phyloP scores from a whole-genome alignment of 1,140 invertebrate genomes.

The Drosophila arawakana region DNA sequence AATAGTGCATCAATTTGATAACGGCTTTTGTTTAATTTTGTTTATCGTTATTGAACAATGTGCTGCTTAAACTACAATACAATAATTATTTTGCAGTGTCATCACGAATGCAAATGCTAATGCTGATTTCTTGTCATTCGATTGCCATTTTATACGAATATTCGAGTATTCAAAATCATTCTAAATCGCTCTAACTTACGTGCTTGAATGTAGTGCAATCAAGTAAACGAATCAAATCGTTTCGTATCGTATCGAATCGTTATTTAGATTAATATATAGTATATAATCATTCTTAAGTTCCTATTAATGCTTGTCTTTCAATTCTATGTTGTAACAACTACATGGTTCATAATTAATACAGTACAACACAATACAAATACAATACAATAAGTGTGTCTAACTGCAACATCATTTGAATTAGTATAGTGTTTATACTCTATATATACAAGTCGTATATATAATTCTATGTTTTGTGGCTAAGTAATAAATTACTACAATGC shows the following conservation, averaged over 20 bases:
- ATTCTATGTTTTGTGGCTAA: conserved; percentile 14
- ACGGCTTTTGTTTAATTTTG: conserved; percentile 33
- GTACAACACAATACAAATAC: conserved; percentile 48
- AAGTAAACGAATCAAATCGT: conserved; percentile 21
- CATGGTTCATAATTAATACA: conserved; percentile 59
- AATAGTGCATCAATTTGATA: conserved; percentile 69
- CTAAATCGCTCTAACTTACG: conserved; percentile 34
- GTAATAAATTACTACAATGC: conserved; percentile 56
- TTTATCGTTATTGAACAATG: conserved; percentile 53
- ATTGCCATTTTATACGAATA: conserved; percentile 38
- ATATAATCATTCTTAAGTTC: conserved; percentile 33
- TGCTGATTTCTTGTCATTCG: conserved; percentile 11
- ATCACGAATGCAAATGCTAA: conserved; percentile 32
- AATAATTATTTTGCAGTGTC: conserved; percentile 45
- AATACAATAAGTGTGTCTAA: conserved; percentile 49
- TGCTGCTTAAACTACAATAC: conserved; percentile 45
- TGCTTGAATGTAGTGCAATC: conserved; percentile 34
- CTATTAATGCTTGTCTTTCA: conserved; percentile 65
- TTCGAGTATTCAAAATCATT: conserved; percentile 70
- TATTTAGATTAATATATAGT: neutral
- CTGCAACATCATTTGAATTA: conserved; percentile 32
- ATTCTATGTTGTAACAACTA: conserved; percentile 44
- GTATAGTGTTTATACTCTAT: conserved; percentile 2
- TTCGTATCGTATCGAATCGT: conserved; percentile 23
- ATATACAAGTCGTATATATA: conserved; percentile 6